Base-by-base conservation (phyloP, 2,888 invertebrate genomes). In the Candidula unifasciata region DNA sequence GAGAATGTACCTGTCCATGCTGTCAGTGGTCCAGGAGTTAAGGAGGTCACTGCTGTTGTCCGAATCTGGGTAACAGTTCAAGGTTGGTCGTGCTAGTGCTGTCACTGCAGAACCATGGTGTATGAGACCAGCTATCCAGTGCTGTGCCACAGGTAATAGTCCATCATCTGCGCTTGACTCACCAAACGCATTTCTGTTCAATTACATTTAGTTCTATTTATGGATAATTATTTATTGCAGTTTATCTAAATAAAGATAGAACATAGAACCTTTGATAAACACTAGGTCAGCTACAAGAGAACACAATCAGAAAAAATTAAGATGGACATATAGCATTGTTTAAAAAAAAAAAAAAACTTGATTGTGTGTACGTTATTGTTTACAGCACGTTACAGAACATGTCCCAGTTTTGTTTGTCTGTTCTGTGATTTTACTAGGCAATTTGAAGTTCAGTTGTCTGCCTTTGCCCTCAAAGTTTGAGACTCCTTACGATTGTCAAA, bases 31-130 rank as follows among this genome's bases (percentile, higher is more conserved):
- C 60, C 60, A 64, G 0, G 78, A n/a, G 60, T 77, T 77, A 1
- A 30, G 54, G 8, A 77, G 21, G 21, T 0, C 21, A 18, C 52
- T 52, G 16, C 27, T 24, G 0, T 27, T 73, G 2, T 74, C 74
- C 30, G 60, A 18, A 13, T 16, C 21, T 21, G 69, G 57, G 71
- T 83, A 83, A 66, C 83, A 83, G 71, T 83, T 83, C 30, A 78
- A 37, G 8, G 83, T 83, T 24, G 83, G 83, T 1, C 83, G 52
- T n/a, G 24, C 68, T 21, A 83, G 24, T 18, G 83, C 83, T 18
- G 71, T 44, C 2, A 69, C 57, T 21, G 71, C 71, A 24, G 54
- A 18, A 30, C 71, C 33, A 68, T 83, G 78, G 18, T 27, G 35
- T n/a, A 79, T 60, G 3, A 64, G 35, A 5, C 83, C 83, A 21